A percentile compares a stretch with the other conserved stretches of the same genome.
Evolutionary conservation across 2,113 vertebrate genomes (phyloP).

Genomic region (Anas platyrhynchos): DNA sequence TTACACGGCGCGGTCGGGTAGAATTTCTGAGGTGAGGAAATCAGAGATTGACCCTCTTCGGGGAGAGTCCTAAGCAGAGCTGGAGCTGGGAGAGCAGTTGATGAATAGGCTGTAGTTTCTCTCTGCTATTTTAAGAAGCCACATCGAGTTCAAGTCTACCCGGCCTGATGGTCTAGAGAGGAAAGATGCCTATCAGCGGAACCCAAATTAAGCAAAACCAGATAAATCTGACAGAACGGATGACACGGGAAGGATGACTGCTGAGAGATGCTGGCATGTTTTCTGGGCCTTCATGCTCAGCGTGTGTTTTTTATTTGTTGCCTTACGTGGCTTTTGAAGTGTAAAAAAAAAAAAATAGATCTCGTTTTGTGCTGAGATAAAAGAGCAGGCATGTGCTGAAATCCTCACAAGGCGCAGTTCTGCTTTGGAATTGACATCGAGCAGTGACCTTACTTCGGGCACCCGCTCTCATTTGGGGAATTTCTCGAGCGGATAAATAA

Average conservation of each 20-base stretch:
- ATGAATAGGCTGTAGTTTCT: constrained; percentile 12
- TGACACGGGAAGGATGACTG: constrained; percentile 56
- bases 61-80: background rate
- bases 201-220: constrained; percentile 59
- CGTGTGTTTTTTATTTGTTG: constrained; percentile 22
- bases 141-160: constrained; percentile 26
- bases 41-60: background rate
- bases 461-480: background rate
- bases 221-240: constrained; percentile 57
- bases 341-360: background rate
- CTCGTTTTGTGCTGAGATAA: constrained; percentile 54
- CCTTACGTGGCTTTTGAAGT: constrained; percentile 58
- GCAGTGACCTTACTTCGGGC: background rate
- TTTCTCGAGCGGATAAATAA: constrained; percentile 29
- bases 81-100: background rate
- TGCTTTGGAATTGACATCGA: constrained; percentile 35
- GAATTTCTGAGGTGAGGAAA: background rate
- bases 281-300: constrained; percentile 41
- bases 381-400: constrained; percentile 51
- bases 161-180: constrained; percentile 36
- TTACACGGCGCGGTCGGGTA: background rate
- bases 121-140: constrained; percentile 55
- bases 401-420: constrained; percentile 12
- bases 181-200: background rate
- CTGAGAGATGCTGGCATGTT: constrained; percentile 61